Conservation (phyloP, 2,888 invertebrate species). For the Scaptomyza tumidula region DNA sequence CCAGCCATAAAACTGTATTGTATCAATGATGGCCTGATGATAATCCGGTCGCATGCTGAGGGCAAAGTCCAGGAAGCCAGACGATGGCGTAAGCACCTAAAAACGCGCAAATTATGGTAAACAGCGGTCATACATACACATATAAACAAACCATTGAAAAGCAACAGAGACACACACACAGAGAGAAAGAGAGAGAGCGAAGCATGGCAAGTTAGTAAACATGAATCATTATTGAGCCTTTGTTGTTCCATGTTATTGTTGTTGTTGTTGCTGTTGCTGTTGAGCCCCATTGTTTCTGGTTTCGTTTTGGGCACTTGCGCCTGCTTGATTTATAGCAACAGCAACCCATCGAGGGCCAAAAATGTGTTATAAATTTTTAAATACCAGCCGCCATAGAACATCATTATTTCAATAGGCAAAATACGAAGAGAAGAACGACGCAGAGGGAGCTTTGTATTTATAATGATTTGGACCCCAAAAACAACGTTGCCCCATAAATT, state of each 20-base stretch:
- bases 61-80: constrained; percentile 94
- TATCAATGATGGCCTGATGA: constrained; percentile 97
- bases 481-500: constrained; percentile 66
- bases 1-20: constrained; percentile 95
- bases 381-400: constrained; percentile 60
- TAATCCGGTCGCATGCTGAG: constrained; percentile 98
- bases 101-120: constrained; percentile 78
- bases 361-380: constrained; percentile 78
- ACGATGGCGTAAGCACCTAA: constrained; percentile 93
- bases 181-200: constrained; percentile 19
- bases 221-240: constrained; percentile 78
- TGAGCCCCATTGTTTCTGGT: constrained; percentile 39
- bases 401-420: constrained; percentile 38
- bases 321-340: constrained; percentile 71
- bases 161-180: too few relatives aligned
- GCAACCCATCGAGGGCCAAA: constrained; percentile 64
- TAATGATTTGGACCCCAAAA: constrained; percentile 69
- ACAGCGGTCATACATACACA: constrained; percentile 29
- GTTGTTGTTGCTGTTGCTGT: constrained; percentile 19
- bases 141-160: background rate
- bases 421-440: too few relatives aligned
- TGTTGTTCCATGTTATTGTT: constrained; percentile 45
- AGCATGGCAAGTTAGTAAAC: constrained; percentile 71
- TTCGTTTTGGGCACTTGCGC: constrained; percentile 74
- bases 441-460: constrained; percentile 51